Evolutionary conservation across 2,888 invertebrate species (phyloP).

Genomic region (Micoletzkya japonica): DNA sequence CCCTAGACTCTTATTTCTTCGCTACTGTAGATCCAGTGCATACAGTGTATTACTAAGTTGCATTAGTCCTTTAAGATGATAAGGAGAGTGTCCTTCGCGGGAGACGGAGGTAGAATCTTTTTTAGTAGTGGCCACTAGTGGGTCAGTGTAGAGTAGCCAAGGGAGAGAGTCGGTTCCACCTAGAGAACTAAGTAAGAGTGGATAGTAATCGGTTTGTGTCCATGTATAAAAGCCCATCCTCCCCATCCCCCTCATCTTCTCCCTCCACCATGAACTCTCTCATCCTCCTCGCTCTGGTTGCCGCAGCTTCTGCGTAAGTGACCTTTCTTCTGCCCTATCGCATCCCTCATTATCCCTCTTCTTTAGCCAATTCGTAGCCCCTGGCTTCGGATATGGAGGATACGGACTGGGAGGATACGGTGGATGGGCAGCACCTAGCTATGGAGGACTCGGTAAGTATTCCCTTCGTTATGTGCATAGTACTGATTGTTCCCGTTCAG

Average conservation of each 20-base stretch:
- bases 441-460: constrained; percentile 24
- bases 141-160: no score
- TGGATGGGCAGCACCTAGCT: neutral
- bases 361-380: constrained; percentile 17
- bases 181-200: neutral
- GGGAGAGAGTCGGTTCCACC: neutral
- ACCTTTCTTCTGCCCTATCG: neutral
- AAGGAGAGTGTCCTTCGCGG: no score
- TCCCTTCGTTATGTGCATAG: neutral
- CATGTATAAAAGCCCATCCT: no score
- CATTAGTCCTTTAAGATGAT: no score
- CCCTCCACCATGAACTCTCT: constrained; percentile 19
- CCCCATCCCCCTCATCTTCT: neutral
- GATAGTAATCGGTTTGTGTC: neutral
- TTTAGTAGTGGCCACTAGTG: no score
- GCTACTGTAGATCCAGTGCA: neutral
- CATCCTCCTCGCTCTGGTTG: constrained; percentile 17
- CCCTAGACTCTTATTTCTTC: neutral
- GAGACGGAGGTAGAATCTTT: no score
- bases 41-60: no score
- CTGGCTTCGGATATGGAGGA: neutral
- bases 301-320: constrained; percentile 22
- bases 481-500: no score
- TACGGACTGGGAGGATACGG: constrained; percentile 18
- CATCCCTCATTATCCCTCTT: no score